Conservation (phyloP, 2,113 vertebrate species). For the Misgurnus mizolepis region DNA sequence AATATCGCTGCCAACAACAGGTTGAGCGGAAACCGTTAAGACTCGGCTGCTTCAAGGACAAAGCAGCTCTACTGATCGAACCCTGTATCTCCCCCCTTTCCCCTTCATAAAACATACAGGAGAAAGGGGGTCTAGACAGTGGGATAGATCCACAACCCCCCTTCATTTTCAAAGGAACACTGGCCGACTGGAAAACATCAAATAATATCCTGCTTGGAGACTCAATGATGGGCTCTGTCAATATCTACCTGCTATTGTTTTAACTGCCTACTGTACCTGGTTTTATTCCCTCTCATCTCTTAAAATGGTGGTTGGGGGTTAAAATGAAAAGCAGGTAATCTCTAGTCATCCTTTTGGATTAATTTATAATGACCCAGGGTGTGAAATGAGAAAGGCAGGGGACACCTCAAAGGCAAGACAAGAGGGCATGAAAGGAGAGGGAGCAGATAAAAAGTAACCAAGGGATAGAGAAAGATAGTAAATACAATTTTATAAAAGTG, state of each 20-base stretch:
- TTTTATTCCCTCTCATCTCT: conserved; percentile 20
- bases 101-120: conserved; percentile 18
- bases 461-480: too few species aligned
- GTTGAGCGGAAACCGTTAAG: conserved; percentile 36
- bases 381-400: conserved; percentile 52
- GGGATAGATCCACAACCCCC: conserved; percentile 31
- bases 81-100: conserved; percentile 1
- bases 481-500: too few species aligned
- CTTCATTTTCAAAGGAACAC: conserved; percentile 34
- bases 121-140: conserved; percentile 3
- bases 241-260: conserved; percentile 41
- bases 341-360: conserved; percentile 57
- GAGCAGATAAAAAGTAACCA: too few species aligned
- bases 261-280: conserved; percentile 4
- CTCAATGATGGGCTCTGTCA: conserved; percentile 41
- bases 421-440: not conserved
- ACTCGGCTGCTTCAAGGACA: conserved; percentile 43
- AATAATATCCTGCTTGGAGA: conserved; percentile 28
- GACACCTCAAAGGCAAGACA: conserved; percentile 30
- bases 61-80: conserved; percentile 13
- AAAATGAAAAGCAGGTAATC: conserved; percentile 56
- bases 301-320: conserved; percentile 3
- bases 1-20: conserved; percentile 35
- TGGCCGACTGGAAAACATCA: conserved; percentile 33
- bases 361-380: conserved; percentile 27